A percentile compares a stretch with the other conserved stretches of the same genome.
These are phyloP conservation scores for Eumaeus atala DNA, from an alignment of 1,140 invertebrate species.

Conservation along the genomic window DNA sequence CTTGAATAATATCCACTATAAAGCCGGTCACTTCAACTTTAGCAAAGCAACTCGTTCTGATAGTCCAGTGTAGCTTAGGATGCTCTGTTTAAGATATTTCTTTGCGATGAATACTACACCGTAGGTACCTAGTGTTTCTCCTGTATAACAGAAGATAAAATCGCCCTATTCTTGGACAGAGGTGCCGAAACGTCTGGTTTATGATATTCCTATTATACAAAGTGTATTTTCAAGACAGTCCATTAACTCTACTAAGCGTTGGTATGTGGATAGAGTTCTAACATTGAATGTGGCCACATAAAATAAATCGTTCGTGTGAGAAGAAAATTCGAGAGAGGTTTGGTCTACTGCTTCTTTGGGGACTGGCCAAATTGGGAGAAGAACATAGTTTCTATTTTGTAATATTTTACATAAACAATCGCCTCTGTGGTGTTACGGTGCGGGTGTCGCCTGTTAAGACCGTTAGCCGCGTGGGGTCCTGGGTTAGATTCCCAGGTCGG, in stretches of 20 bases:
- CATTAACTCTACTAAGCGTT: neutral
- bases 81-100: neutral
- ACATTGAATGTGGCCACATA: constrained; percentile 3
- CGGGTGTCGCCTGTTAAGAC: too few relatives aligned
- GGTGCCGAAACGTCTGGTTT: neutral
- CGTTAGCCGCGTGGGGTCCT: too few relatives aligned
- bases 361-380: too few relatives aligned
- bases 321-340: neutral
- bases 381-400: too few relatives aligned
- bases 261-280: neutral
- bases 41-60: neutral
- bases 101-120: constrained; percentile 3
- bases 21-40: neutral
- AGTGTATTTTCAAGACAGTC: neutral
- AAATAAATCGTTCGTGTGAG: neutral
- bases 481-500: too few relatives aligned
- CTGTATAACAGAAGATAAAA: constrained; percentile 1
- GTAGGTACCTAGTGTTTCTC: neutral
- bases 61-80: neutral
- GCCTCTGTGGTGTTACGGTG: too few relatives aligned
- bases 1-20: neutral
- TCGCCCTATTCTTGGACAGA: neutral
- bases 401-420: too few relatives aligned
- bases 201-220: neutral
- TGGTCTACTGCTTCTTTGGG: neutral